Evolutionary conservation across 2,797 vertebrate species (phyloP), one percentile per base, ranked within the genome.

Genomic region (Falco biarmicus): DNA sequence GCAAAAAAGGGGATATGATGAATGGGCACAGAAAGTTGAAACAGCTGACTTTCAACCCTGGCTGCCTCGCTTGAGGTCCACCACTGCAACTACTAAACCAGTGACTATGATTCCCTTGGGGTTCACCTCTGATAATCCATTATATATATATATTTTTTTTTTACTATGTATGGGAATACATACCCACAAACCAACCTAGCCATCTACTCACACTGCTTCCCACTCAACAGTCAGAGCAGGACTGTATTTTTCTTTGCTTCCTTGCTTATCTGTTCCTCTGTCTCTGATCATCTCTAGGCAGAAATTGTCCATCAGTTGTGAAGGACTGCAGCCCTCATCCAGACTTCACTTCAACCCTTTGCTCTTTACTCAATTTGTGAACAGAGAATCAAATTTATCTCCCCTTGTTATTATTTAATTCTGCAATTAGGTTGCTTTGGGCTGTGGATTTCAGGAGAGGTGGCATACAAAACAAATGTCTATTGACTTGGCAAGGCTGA

Each of bases 331-430:
- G 69, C n/a, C 19, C 34, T 76, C 56, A 86, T 39, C 18, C 54
- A 51, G 61, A 70, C 45, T 90, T 89, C 56, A 39, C 89, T 89
- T 92, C 78, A 94, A 10, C 13, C 12, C 16, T 90, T 84, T 73
- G 34, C 43, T 91, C 64, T 87, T 85, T 89, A 66, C 76, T 84
- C 4, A 1, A 1, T 91, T 95, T 91, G 59, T 19, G 29, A 95
- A 71, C 39, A 79, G 66, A 93, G 20, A 82, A 84, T 51, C 13
- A 95, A 53, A 87, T 88, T 93, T 91, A 61, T 84, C 53, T 89
- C 39, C 51, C 18, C 48, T 90, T 69, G 59, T 91, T 89, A 89
- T 91, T 93, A 90, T 95, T 95, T 97, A 94, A 94, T 95, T 95
- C 77, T 83, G 45, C 68, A 76, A 56, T 93, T 95, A 80, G 48